Evolutionary conservation across 2,888 invertebrate genomes (phyloP), one percentile per base, ranked within the genome.

Genomic region (Dryococelus australis): DNA sequence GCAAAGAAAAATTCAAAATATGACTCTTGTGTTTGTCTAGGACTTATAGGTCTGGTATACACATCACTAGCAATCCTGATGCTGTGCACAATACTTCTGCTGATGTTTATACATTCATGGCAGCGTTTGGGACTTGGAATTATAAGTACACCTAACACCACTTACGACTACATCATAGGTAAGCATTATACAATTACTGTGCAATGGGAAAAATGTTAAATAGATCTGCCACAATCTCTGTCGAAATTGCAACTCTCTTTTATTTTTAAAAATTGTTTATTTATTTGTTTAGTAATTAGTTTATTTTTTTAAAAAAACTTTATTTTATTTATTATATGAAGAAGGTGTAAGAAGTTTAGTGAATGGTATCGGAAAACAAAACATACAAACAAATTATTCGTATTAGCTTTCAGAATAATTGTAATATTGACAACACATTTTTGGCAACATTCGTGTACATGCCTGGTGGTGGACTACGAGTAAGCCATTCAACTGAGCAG

Each of bases 111-210:
- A 85, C 87, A 87, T 43, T 79, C 88, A 3, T 88, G 88, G 87
- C 87, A 87, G 43, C 86, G 86, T 9, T 26, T 86, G 10, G 87
- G 86, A 35, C 88, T 83, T 12, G 86, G 88, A 12, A 87, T 88
- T n/a, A 86, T 88, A 26, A 28, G 79, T 27, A 84, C 81, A 3
- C 88, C 89, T 28, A 78, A 88, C 6, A 43, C 87, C n/a, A 85
- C 87, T 65, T 89, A 89, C 47, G 89, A 89, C 86, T 89, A 87
- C 81, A 89, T 89, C 20, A 88, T 89, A 53, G 89, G 89, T 89
- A 87, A 86, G 87, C 10, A 78, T n/a, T 84, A 81, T 47, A 51
- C 24, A 0, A 35, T 20, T 43, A n/a, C 12, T 80, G 81, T 35
- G 43, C 24, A 51, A n/a, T 81, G 35, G n/a, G 9, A 27, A 28